Evolutionary conservation across 2,888 invertebrate genomes (phyloP).

Genomic region (Camptogramma bilineatum): DNA sequence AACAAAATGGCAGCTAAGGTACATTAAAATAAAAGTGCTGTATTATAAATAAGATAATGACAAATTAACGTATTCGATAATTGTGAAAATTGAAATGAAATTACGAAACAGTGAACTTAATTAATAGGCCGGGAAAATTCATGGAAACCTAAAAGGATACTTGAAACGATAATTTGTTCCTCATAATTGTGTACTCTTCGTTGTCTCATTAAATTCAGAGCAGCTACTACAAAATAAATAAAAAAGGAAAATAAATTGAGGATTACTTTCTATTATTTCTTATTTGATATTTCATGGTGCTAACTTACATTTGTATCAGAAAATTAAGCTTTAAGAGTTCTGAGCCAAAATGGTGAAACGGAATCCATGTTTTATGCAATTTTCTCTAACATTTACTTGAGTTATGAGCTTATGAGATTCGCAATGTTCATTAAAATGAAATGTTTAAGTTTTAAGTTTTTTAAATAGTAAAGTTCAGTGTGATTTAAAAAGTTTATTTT

Average conservation of each 20-base stretch:
- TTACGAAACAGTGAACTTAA: not conserved
- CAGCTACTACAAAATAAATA: not conserved
- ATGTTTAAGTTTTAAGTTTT: not conserved
- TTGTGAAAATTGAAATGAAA: not conserved
- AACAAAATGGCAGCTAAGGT: conserved; percentile 83
- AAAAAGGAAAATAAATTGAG: not conserved
- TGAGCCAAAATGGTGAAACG: not conserved
- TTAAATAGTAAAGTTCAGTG: too few species aligned
- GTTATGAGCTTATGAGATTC: not conserved
- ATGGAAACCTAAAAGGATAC: conserved; percentile 1
- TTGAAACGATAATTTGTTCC: not conserved
- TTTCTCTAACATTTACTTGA: not conserved
- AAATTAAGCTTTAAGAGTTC: not conserved
- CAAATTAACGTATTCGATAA: not conserved
- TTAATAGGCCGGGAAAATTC: not conserved
- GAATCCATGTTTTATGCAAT: not conserved
- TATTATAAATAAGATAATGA: conserved; percentile 2
- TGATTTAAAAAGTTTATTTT: too few species aligned
- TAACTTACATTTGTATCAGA: too few species aligned
- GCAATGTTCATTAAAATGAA: not conserved
- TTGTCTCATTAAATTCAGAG: not conserved
- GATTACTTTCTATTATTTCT: not conserved
- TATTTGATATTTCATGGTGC: not conserved
- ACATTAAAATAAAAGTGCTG: conserved; percentile 45
- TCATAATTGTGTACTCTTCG: not conserved